A percentile compares a stretch with the other conserved stretches of the same genome.
Conservation (phyloP, 2,113 vertebrate species). For the Pituophis catenifer region DNA sequence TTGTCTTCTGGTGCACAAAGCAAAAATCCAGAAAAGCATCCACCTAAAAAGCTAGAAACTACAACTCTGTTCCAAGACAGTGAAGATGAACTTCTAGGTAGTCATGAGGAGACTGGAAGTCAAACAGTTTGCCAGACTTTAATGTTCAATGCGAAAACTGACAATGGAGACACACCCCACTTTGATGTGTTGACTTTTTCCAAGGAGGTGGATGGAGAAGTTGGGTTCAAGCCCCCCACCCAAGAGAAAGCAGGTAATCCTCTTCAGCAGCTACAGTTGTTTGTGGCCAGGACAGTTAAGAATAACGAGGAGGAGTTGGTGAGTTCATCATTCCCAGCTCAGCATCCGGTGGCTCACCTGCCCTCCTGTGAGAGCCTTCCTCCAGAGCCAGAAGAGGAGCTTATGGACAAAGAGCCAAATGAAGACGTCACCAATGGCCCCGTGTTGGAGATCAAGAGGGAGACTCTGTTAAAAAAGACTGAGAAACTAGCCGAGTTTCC, state of each 20-base stretch:
- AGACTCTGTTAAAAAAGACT: rapidly evolving
- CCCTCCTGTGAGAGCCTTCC: neutral
- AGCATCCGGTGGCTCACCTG: constrained; percentile 27
- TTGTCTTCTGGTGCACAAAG: constrained; percentile 1
- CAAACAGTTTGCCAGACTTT: neutral
- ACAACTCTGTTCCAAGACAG: rapidly evolving
- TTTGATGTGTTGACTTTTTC: constrained; percentile 46
- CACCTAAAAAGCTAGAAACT: neutral
- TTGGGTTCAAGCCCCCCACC: neutral
- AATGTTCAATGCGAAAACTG: neutral
- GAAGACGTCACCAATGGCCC: neutral
- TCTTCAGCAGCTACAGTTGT: constrained; percentile 66
- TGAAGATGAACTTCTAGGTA: neutral
- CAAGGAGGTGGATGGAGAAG: neutral
- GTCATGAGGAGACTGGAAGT: neutral
- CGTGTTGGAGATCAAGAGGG: neutral
- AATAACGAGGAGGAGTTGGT: constrained; percentile 60
- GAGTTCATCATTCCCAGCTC: constrained; percentile 32
- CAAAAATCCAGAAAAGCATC: neutral
- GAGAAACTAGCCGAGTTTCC: neutral
- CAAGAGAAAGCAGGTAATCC: constrained; percentile 52
- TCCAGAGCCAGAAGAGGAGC: constrained; percentile 18
- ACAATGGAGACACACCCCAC: constrained; percentile 28
- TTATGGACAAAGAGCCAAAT: rapidly evolving
- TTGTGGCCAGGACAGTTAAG: constrained; percentile 62